These are phyloP conservation scores for Prochilodus magdalenae DNA, from an alignment of 2,113 vertebrate species.

Conservation along the genomic window DNA sequence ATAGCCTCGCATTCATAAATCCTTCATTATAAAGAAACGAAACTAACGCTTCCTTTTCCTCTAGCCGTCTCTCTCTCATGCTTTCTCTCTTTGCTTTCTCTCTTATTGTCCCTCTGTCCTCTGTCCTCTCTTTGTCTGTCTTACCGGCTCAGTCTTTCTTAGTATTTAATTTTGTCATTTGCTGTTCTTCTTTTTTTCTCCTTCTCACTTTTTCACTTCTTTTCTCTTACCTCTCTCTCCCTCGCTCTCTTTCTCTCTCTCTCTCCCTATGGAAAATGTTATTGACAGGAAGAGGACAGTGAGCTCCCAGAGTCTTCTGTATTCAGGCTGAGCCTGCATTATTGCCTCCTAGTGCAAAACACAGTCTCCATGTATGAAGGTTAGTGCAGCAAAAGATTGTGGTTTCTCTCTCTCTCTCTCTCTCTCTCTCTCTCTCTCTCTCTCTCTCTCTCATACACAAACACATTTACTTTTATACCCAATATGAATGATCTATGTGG, in stretches of 20 bases:
- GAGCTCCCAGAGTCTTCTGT: background rate
- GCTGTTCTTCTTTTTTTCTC: background rate
- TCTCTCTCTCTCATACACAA: too few relatives aligned
- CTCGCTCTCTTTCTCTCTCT: background rate
- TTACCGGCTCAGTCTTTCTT: background rate
- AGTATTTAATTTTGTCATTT: background rate
- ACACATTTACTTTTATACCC: too few relatives aligned
- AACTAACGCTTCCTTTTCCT: background rate
- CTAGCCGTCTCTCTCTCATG: background rate
- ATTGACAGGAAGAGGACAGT: constrained; percentile 2
- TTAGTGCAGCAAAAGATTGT: background rate
- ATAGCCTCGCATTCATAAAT: background rate
- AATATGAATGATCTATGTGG: too few relatives aligned
- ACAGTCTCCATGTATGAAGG: constrained; percentile 3
- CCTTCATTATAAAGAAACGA: constrained; percentile 8
- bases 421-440: too few relatives aligned
- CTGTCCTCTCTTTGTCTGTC: background rate
- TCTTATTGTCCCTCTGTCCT: background rate
- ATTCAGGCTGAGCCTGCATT: constrained; percentile 8
- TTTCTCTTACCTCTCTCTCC: background rate
- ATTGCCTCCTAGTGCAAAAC: background rate
- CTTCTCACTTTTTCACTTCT: background rate
- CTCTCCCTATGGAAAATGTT: background rate
- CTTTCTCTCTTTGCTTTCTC: background rate
- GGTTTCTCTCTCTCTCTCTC: too few relatives aligned